Conservation (phyloP, 2,888 invertebrate genomes). For the Heterodera filipjevi region DNA sequence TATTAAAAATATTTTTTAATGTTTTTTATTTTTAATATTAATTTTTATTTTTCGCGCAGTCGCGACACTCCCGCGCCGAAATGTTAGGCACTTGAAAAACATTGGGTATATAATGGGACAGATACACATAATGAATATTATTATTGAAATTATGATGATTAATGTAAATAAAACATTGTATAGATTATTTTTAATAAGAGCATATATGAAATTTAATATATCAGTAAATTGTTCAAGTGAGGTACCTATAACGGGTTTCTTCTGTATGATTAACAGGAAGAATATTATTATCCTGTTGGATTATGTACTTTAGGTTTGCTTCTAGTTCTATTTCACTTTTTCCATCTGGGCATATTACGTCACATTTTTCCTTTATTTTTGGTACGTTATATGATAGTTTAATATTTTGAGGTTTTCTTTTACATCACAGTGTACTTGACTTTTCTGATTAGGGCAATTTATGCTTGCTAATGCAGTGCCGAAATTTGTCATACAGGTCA, state of each 20-base stretch:
- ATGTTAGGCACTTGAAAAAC: not conserved
- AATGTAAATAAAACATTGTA: not conserved
- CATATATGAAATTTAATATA: not conserved
- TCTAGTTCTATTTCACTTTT: not conserved
- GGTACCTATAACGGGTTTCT: not conserved
- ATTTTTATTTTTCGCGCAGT: not conserved
- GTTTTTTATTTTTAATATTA: not conserved
- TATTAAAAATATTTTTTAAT: too few species aligned
- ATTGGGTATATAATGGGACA: not conserved
- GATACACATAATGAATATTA: not conserved
- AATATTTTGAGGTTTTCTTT: too few species aligned
- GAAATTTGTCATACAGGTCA: not conserved
- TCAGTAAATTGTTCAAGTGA: not conserved
- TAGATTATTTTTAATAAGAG: not conserved
- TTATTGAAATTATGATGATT: not conserved
- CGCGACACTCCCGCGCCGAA: not conserved
- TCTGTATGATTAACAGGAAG: not conserved
- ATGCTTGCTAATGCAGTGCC: too few species aligned
- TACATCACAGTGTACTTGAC: too few species aligned
- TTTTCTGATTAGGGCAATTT: too few species aligned
- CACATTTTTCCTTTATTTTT: not conserved
- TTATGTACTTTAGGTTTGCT: not conserved
- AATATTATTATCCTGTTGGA: not conserved
- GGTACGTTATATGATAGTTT: too few species aligned
- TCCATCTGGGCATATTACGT: not conserved